Conservation (phyloP, 2,113 vertebrate species). For the Bubalus kerabau region DNA sequence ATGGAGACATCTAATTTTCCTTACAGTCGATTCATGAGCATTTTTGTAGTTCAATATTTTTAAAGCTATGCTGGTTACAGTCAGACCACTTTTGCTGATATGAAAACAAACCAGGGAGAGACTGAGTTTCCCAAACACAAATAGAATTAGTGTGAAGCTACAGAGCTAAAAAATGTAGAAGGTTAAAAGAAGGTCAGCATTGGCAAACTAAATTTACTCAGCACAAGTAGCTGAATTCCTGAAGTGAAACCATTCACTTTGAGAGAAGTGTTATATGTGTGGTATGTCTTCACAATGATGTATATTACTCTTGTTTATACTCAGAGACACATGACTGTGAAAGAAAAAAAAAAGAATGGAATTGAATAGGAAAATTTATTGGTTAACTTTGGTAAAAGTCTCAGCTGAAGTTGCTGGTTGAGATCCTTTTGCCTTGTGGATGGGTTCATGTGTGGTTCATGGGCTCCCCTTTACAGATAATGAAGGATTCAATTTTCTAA, state of each 20-base stretch:
- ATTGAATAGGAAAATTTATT: background rate
- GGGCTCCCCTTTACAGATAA: background rate
- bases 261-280: background rate
- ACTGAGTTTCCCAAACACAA: background rate
- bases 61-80: background rate
- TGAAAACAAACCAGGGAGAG: background rate
- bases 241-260: background rate
- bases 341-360: background rate
- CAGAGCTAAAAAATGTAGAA: background rate
- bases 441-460: background rate
- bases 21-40: background rate
- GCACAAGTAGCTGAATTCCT: background rate
- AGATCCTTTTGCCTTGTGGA: background rate
- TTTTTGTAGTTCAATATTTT: background rate
- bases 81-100: background rate
- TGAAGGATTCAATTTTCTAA: background rate
- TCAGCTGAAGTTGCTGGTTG: background rate
- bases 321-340: background rate
- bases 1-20: background rate
- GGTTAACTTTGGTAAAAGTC: background rate
- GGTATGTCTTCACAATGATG: background rate
- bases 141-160: background rate
- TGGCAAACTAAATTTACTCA: constrained; percentile 12
- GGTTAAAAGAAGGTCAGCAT: background rate
- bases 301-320: background rate